Conservation (phyloP, 2,888 invertebrate species). For the Stenolophus ochropezus region DNA sequence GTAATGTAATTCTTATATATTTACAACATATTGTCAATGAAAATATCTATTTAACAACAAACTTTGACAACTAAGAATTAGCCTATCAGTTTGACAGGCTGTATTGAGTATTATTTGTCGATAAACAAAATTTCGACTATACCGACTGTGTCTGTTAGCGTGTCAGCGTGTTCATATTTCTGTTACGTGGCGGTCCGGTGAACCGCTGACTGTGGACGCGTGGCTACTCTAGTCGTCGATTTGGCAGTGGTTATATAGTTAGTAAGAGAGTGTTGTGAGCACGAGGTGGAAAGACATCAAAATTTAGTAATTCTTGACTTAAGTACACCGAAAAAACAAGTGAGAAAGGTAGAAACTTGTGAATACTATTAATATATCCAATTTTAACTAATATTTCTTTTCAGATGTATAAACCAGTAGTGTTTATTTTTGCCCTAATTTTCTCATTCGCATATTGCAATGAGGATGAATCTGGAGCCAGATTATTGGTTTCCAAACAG, state of each 20-base stretch:
- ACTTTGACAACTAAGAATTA: conserved; percentile 4
- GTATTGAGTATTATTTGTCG: background rate
- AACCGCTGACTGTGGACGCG: conserved; percentile 40
- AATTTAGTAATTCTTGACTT: conserved; percentile 7
- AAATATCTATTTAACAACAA: background rate
- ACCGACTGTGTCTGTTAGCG: background rate
- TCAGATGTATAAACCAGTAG: conserved; percentile 43
- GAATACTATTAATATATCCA: background rate
- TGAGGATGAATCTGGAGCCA: conserved; percentile 85
- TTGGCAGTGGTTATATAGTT: conserved; percentile 30
- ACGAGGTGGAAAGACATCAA: conserved; percentile 2
- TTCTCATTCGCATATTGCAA: conserved; percentile 62
- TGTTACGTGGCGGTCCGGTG: conserved; percentile 18
- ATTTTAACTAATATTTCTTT: conserved; percentile 25
- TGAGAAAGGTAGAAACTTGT: background rate
- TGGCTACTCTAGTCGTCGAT: conserved; percentile 24
- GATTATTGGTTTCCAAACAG: conserved; percentile 93
- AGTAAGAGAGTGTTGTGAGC: conserved; percentile 13
- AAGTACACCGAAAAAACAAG: conserved; percentile 12
- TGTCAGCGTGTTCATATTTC: conserved; percentile 8
- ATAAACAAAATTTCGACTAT: background rate
- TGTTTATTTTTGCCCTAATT: conserved; percentile 43
- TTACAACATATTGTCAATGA: conserved; percentile 17
- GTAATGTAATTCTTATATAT: background rate
- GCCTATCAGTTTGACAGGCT: background rate